Conservation (phyloP, 2,113 vertebrate species). For the Myrmophylax atrothorax region DNA sequence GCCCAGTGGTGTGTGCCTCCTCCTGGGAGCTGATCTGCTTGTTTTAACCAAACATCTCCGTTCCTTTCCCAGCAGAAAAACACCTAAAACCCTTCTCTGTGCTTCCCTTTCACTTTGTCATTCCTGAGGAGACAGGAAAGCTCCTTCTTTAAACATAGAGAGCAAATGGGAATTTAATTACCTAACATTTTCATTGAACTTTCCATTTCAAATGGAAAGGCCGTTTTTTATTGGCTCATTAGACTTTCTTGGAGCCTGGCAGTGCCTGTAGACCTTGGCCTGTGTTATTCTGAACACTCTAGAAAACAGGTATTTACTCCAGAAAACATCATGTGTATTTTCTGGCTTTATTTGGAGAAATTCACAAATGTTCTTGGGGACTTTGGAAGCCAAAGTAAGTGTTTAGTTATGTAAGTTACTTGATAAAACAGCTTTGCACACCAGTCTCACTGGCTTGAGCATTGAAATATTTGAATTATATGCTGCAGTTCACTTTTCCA, state of each 20-base stretch:
- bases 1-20: not conserved
- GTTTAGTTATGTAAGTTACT: accelerated
- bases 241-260: not conserved
- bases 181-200: not conserved
- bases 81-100: not conserved
- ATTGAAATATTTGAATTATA: not conserved
- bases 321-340: not conserved
- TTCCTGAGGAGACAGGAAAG: not conserved
- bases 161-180: not conserved
- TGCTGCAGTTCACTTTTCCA: not conserved
- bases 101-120: not conserved
- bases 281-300: not conserved
- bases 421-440: not conserved
- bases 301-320: accelerated
- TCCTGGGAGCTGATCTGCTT: not conserved
- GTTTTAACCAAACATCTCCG: not conserved
- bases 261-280: not conserved
- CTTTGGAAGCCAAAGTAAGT: not conserved
- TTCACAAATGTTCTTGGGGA: not conserved
- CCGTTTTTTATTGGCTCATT: not conserved
- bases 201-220: not conserved
- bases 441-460: not conserved
- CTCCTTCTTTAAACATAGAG: not conserved
- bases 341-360: not conserved
- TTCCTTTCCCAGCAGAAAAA: not conserved